phyloP scores from a whole-genome alignment of 2,797 vertebrate species.

The Poeciliopsis infans region DNA sequence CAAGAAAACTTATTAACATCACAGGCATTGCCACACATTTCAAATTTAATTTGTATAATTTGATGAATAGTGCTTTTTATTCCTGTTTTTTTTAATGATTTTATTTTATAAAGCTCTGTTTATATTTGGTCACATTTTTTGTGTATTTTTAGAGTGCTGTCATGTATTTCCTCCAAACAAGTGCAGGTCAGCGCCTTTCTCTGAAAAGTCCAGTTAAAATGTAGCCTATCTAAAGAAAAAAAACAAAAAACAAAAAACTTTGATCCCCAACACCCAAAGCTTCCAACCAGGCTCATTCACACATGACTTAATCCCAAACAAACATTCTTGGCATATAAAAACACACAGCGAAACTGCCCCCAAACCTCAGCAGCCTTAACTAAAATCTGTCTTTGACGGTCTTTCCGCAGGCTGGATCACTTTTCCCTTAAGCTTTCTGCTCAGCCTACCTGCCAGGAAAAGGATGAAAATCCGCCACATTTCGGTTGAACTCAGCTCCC shows the following conservation, averaged over 20 bases:
- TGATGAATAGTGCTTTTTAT: no score
- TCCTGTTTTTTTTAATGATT: neutral
- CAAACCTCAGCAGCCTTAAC: neutral
- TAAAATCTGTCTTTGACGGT: conserved; percentile 36
- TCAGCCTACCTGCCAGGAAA: conserved; percentile 63
- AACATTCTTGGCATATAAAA: neutral
- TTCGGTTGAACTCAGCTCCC: conserved; percentile 36
- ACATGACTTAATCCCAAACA: conserved; percentile 45
- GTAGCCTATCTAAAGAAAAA: conserved; percentile 5
- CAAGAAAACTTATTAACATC: neutral
- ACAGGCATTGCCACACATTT: neutral
- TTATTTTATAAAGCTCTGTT: neutral
- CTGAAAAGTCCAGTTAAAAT: conserved; percentile 5
- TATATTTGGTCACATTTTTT: neutral
- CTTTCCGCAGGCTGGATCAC: neutral
- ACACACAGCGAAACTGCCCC: no score
- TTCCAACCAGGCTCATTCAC: conserved; percentile 38
- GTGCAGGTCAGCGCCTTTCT: neutral
- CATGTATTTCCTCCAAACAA: neutral
- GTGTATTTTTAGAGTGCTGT: neutral
- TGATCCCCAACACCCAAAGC: conserved; percentile 46
- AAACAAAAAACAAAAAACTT: neutral
- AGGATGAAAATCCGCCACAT: conserved; percentile 59
- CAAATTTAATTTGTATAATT: neutral
- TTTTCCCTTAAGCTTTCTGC: neutral